Evolutionary conservation across 2,797 vertebrate species (phyloP), one percentile per base, ranked within the genome.

Genomic region (Scolopax rusticola): DNA sequence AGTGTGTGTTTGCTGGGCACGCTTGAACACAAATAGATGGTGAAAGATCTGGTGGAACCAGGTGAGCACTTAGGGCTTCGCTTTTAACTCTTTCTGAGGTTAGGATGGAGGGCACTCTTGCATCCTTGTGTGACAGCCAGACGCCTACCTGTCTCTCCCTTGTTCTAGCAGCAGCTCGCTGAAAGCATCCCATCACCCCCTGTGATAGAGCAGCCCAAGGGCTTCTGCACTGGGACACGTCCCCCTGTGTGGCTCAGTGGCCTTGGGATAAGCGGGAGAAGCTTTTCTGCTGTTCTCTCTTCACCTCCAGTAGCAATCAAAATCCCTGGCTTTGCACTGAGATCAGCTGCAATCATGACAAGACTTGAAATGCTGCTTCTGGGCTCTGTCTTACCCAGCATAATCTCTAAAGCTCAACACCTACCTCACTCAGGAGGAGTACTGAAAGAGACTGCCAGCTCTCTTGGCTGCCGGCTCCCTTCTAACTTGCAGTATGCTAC

Each of bases 1-100:
- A 93, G 96, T 94, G 95, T 95, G 87, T 93, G 92, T 96, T 95
- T 94, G 82, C 92, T 92, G 93, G 92, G 93, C 92, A 91, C 68
- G 4, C 84, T 93, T 84, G 94, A 91, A 89, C 93, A 91, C 81
- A 96, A 94, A 97, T 93, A 96, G 93, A 78, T 93, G 90, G 73
- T 87, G 84, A 96, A 78, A 92, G 85, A 90, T 74, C 92, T 80
- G 82, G 54, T 13, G 20, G 90, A 88, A 76, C 76, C 92, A 97
- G 96, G 94, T 96, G 95, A 96, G 76, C 79, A 43, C 73, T 81
- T 32, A 85, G 84, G 87, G 82, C 71, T 95, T 84, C 85, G 84
- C 90, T 95, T 97, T 95, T 97, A 97, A 97, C 94, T 95, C 95
- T 83, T 84, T 85, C 73, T 69, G 28, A 40, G 28, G 73, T 94